phyloP scores from a whole-genome alignment of 1,140 invertebrate species.

The Lysiphlebus fabarum region DNA sequence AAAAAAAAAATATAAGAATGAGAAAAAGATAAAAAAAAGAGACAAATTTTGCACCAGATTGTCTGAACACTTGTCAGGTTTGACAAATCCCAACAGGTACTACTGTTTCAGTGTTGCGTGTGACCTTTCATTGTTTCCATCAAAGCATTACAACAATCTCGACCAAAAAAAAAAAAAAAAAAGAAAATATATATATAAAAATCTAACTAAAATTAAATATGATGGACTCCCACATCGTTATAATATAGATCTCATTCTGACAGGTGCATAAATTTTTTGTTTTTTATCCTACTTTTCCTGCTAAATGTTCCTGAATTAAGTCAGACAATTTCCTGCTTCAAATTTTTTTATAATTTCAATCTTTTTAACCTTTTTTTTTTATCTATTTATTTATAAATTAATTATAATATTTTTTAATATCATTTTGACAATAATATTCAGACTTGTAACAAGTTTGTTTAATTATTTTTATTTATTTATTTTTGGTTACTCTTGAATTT shows the following conservation, averaged over 20 bases:
- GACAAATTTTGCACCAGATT: not conserved
- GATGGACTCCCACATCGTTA: not conserved
- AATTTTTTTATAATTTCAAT: too few relatives aligned
- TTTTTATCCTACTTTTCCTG: too few relatives aligned
- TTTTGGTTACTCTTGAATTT: too few relatives aligned
- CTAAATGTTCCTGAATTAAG: too few relatives aligned
- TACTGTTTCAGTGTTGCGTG: conserved; percentile 22
- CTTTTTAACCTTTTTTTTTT: too few relatives aligned
- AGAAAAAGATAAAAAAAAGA: not conserved
- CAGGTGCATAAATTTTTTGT: not conserved
- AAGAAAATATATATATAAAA: conserved; percentile 5
- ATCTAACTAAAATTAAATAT: not conserved
- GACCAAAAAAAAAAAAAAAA: conserved; percentile 17
- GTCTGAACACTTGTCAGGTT: not conserved
- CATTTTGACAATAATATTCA: too few relatives aligned
- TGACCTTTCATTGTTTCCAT: conserved; percentile 38
- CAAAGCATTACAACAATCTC: conserved; percentile 38
- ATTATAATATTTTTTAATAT: too few relatives aligned
- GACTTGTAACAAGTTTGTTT: too few relatives aligned
- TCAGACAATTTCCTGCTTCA: too few relatives aligned
- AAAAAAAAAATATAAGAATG: conserved; percentile 6
- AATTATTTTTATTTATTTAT: too few relatives aligned
- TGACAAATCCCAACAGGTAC: conserved; percentile 38
- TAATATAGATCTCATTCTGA: not conserved
- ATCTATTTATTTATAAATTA: too few relatives aligned